Evolutionary conservation across 2,113 vertebrate species (phyloP).

Genomic region (Clarias macrocephalus): DNA sequence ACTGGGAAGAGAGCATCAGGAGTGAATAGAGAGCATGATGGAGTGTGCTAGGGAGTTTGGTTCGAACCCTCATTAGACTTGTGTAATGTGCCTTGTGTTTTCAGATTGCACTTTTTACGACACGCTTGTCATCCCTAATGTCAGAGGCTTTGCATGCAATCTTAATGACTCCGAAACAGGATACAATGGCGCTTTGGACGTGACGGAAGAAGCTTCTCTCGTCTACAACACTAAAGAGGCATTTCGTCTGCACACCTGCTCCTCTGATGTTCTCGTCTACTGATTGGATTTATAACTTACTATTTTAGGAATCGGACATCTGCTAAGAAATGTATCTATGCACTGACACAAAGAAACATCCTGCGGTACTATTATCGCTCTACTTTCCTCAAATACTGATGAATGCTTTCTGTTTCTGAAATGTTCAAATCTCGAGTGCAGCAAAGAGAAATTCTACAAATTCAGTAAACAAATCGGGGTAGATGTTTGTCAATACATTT

Average conservation of each 20-base stretch:
- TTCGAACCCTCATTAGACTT: constrained; percentile 10
- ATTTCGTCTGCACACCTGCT: constrained; percentile 22
- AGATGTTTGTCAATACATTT: neutral
- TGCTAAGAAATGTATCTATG: constrained; percentile 3
- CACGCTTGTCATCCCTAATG: neutral
- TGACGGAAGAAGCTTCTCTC: neutral
- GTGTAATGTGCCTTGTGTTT: constrained; percentile 14
- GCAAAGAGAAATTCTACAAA: neutral
- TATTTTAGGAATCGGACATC: constrained; percentile 41
- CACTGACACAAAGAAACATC: constrained; percentile 25
- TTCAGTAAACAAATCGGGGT: constrained; percentile 1
- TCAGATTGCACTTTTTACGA: constrained; percentile 15
- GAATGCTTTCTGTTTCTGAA: constrained; percentile 11
- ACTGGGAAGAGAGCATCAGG: constrained; percentile 40
- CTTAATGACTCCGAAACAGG: neutral
- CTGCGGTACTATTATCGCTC: neutral
- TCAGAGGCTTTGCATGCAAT: neutral
- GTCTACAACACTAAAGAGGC: constrained; percentile 1
- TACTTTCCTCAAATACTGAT: constrained; percentile 9
- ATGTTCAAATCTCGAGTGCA: neutral
- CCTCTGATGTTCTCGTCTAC: constrained; percentile 9
- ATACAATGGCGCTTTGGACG: neutral
- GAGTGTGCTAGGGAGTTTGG: constrained; percentile 62
- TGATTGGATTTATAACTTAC: constrained; percentile 23
- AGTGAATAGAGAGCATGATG: constrained; percentile 68